Base-by-base conservation (phyloP, 2,113 vertebrate genomes). In the Sula dactylatra region DNA sequence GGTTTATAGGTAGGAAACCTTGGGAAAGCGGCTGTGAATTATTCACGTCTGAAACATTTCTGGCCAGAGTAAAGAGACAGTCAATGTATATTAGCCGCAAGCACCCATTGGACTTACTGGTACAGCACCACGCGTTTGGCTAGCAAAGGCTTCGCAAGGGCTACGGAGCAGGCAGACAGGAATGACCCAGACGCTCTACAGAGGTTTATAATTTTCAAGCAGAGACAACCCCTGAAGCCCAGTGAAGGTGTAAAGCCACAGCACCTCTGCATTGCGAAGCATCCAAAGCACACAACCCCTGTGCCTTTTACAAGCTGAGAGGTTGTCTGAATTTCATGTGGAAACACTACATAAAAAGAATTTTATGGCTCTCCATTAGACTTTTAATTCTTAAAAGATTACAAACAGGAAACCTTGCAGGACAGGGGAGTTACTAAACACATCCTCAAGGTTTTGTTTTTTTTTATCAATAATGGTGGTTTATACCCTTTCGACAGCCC, bases 1-100 rank as follows among this genome's bases (percentile, higher is more conserved):
- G 49, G 38, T 95, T 97, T 94, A 90, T 76, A 66, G n/a, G 50
- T 80, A 86, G 58, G 62, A 96, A 84, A 93, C 44, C 40, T 62
- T 61, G 27, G 22, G 40, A 79, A 92, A 88, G 86, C 4, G 1
- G 32, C 70, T 89, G 50, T 85, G 81, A 82, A 92, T 82, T 90
- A 84, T 38, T 94, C 66, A 94, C 0, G 0, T 81, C 89, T 91
- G 77, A 88, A 95, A 59, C 24, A 38, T 22, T 93, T 76, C 55
- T 90, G 61, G 62, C 76, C 66, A 42, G 64, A 49, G 49, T 20
- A 47, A 44, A 89, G 19, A 62, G 66, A 42, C 65, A 61, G 38
- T 21, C 62, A 26, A 18, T 1, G 12, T 18, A 27, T 34, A 16
- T 58, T 45, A 77, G 61, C 85, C 92, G 31, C 66, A 94, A 40